A percentile compares a stretch with the other conserved stretches of the same genome.
phyloP scores from a whole-genome alignment of 2,113 vertebrate species.

The Engystomops pustulosus region DNA sequence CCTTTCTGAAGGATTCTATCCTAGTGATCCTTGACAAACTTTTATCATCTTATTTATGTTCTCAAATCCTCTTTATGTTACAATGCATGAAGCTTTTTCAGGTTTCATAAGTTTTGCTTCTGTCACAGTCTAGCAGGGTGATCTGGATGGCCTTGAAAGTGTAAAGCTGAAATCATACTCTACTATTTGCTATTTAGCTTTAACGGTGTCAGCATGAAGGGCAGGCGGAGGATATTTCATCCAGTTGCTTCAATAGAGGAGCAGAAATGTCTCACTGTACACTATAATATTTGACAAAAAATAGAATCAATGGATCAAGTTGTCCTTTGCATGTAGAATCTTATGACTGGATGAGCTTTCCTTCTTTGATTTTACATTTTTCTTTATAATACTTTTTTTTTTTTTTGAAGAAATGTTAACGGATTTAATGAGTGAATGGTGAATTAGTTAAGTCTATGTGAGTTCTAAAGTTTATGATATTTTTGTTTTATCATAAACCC shows the following conservation, averaged over 20 bases:
- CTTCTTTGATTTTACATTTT: background rate
- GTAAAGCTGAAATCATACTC: slow-evolving; percentile 41
- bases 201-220: slow-evolving; percentile 33
- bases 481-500: background rate
- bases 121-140: slow-evolving; percentile 33
- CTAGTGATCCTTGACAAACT: slow-evolving; percentile 2
- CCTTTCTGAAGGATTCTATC: slow-evolving; percentile 10
- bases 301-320: slow-evolving; percentile 10
- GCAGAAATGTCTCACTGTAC: slow-evolving; percentile 23
- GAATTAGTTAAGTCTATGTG: background rate
- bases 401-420: background rate
- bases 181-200: slow-evolving; percentile 31
- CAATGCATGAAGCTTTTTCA: background rate
- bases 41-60: slow-evolving; percentile 13
- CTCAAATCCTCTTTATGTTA: background rate
- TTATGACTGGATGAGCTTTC: background rate
- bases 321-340: background rate
- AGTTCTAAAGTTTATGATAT: background rate
- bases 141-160: slow-evolving; percentile 35
- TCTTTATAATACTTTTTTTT: background rate
- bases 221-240: slow-evolving; percentile 28
- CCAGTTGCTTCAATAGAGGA: slow-evolving; percentile 23
- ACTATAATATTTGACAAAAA: background rate
- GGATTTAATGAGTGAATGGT: background rate
- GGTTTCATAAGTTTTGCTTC: slow-evolving; percentile 27